Percentiles rank a stretch among this genome's conserved stretches.
Evolutionary conservation across 2,113 vertebrate species (phyloP).

Genomic region (Brienomyrus longianalis): DNA sequence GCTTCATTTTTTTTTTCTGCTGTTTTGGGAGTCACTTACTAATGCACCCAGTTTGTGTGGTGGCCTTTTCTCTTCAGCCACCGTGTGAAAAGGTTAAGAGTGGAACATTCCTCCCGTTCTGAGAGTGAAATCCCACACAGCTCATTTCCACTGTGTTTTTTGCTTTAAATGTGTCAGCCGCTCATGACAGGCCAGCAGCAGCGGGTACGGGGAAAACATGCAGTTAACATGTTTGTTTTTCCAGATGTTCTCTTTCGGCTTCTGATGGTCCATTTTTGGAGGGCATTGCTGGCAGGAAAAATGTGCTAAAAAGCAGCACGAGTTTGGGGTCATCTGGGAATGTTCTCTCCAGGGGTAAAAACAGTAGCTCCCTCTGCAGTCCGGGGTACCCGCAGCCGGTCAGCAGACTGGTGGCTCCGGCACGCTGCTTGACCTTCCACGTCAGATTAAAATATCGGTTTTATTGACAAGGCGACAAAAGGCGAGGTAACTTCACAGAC

Average conservation of each 20-base stretch:
- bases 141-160: background rate
- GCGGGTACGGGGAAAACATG: background rate
- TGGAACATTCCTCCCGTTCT: background rate
- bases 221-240: slow-evolving; percentile 12
- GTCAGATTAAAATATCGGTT: background rate
- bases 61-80: background rate
- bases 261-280: background rate
- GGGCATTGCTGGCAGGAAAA: background rate
- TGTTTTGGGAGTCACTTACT: background rate
- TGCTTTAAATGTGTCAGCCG: background rate
- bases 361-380: background rate
- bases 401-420: background rate
- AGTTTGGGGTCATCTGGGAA: background rate
- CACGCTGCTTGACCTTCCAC: background rate
- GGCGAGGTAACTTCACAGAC: background rate
- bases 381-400: background rate
- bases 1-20: background rate
- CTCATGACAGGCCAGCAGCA: background rate
- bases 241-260: background rate
- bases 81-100: slow-evolving; percentile 8
- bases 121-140: background rate
- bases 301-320: background rate
- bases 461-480: background rate
- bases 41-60: background rate
- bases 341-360: background rate